These are phyloP conservation scores for Procambarus virginalis DNA, from an alignment of 1,140 invertebrate species.

Conservation along the genomic window DNA sequence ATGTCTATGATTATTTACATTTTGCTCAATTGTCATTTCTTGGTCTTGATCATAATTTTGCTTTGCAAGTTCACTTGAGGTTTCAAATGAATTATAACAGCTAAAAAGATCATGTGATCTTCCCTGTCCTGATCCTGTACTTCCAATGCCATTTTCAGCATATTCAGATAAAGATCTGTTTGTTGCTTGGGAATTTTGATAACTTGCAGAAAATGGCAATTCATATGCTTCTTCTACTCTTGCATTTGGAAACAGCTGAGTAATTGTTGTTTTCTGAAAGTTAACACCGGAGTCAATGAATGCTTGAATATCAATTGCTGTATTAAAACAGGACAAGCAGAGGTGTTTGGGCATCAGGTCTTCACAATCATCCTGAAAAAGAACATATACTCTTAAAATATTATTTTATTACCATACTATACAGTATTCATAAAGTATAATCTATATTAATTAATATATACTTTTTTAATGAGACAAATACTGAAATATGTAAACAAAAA, in stretches of 20 bases:
- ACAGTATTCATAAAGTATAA: too few species aligned
- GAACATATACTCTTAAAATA: background rate
- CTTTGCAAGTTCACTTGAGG: background rate
- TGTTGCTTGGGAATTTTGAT: background rate
- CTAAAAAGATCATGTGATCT: background rate
- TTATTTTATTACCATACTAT: background rate
- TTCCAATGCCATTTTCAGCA: background rate
- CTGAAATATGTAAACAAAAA: too few species aligned
- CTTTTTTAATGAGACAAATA: too few species aligned
- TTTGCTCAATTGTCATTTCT: background rate
- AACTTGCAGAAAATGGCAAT: background rate
- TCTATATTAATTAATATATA: too few species aligned
- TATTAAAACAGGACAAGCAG: slow-evolving; percentile 53
- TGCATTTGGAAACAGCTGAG: slow-evolving; percentile 31
- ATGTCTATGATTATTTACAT: background rate
- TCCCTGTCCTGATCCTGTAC: background rate
- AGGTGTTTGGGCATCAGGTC: slow-evolving; percentile 48
- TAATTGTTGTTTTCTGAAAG: slow-evolving; percentile 44
- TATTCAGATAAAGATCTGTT: background rate
- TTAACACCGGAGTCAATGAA: slow-evolving; percentile 52
- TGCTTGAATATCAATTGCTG: slow-evolving; percentile 52
- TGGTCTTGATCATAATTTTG: background rate
- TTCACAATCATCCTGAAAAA: slow-evolving; percentile 50
- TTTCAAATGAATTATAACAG: background rate
- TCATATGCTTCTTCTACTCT: slow-evolving; percentile 21